Evolutionary conservation across 2,888 invertebrate species (phyloP), one percentile per base, ranked within the genome.

Genomic region (Entomobrya proxima): DNA sequence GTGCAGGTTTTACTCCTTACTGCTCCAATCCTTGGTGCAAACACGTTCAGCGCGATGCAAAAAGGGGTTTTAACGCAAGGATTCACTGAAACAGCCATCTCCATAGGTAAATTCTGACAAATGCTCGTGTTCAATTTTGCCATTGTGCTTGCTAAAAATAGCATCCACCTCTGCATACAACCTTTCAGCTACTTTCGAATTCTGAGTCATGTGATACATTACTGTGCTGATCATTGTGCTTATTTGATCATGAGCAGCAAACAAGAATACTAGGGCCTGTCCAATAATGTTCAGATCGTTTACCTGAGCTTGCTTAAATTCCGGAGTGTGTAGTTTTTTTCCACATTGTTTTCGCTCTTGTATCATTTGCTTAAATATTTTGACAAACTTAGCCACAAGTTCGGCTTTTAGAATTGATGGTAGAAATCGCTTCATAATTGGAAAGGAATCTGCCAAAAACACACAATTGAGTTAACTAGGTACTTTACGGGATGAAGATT

Each of bases 191-290:
- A 86, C 44, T 21, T 90, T 74, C 3, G 88, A 86, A 76, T 90
- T 79, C 18, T 75, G 18, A 0, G 86, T 58, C 9, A 86, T 50
- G n/a, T 82, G 37, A 67, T 87, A 88, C 35, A 85, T 55, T 3
- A 52, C 35, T 15, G 21, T n/a, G 15, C 27, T 27, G 44, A 76
- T 24, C 2, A 86, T 78, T 11, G 87, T 82, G 27, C 87, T 86
- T 3, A 88, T 86, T 37, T 88, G 88, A 18, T 89, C 89, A 61
- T 88, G 88, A 0, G 82, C 87, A 37, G 88, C 89, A 13, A 89
- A 81, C 35, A 89, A 90, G 35, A 85, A 85, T 0, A 88, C 86
- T 13, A 89, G 37, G 0, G 87, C 88, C 85, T 89, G 89, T 24
- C 37, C 52, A 1, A 85, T 0, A 0, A 89, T 13, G 0, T 88